phyloP scores from a whole-genome alignment of 2,113 vertebrate species.

The Bostrychus sinensis region DNA sequence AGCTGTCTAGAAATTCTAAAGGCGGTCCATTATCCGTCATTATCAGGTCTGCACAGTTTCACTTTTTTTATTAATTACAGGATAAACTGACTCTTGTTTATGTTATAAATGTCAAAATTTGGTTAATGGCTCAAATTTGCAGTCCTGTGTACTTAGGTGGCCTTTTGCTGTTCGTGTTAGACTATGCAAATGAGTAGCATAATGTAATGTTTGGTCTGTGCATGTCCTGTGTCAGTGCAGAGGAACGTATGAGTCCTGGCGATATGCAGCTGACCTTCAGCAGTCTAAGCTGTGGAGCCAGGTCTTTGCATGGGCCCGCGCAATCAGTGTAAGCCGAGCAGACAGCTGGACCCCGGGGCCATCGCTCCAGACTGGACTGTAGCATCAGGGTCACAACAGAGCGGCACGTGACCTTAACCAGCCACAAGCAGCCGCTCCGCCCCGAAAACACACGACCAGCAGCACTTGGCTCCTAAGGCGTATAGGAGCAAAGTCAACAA shows the following conservation, averaged over 20 bases:
- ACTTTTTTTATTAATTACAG: background rate
- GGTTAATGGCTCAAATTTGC: background rate
- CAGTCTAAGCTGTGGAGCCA: slow-evolving; percentile 26
- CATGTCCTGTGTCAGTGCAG: background rate
- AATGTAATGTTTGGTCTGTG: slow-evolving; percentile 13
- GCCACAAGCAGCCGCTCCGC: slow-evolving; percentile 28
- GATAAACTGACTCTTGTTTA: background rate
- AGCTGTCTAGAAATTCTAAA: background rate
- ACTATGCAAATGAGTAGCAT: slow-evolving; percentile 20
- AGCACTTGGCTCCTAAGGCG: slow-evolving; percentile 6
- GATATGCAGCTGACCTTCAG: slow-evolving; percentile 54
- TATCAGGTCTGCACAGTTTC: background rate
- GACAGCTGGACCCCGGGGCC: slow-evolving; percentile 62
- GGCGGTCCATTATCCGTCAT: background rate
- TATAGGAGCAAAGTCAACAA: background rate
- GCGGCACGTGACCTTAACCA: slow-evolving; percentile 40
- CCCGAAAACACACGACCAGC: slow-evolving; percentile 1
- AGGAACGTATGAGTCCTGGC: background rate
- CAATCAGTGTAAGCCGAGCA: slow-evolving; percentile 57
- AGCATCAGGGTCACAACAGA: slow-evolving; percentile 38
- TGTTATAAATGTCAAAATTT: slow-evolving; percentile 4
- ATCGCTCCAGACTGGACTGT: slow-evolving; percentile 42
- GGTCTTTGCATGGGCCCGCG: slow-evolving; percentile 41
- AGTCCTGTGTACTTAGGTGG: background rate
- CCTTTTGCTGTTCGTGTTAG: background rate